Conservation (phyloP, 2,113 vertebrate genomes). For the Columba livia region DNA sequence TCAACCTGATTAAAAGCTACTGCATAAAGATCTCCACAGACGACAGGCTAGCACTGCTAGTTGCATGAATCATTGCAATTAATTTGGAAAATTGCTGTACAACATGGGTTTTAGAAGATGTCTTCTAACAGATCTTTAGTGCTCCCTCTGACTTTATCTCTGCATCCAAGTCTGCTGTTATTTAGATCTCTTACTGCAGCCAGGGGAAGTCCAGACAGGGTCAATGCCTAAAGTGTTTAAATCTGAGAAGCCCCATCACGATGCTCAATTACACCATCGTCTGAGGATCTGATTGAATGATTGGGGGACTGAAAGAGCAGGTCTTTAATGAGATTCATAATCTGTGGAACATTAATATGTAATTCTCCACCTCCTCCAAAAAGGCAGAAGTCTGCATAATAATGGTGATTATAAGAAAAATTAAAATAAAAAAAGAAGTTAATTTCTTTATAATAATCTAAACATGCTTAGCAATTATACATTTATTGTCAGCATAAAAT, state of each 20-base stretch:
- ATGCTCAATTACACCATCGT: not conserved
- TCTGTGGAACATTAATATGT: constrained; percentile 1
- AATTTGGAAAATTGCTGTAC: constrained; percentile 12
- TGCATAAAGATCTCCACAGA: fast-evolving
- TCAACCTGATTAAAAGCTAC: not conserved
- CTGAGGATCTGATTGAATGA: not conserved
- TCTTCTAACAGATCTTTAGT: not conserved
- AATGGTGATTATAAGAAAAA: constrained; percentile 5
- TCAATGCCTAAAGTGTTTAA: not conserved
- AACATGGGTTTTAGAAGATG: not conserved
- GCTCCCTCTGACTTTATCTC: not conserved
- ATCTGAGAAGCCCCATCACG: not conserved
- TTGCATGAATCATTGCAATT: not conserved
- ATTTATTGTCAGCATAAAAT: constrained; percentile 13
- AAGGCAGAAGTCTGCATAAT: not conserved
- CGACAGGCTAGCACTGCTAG: not conserved
- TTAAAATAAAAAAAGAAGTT: not conserved
- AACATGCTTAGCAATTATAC: not conserved
- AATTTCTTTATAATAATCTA: not conserved
- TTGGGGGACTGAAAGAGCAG: not conserved
- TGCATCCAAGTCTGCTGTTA: not conserved
- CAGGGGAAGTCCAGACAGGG: not conserved
- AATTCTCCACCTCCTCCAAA: not conserved
- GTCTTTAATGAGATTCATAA: not conserved
- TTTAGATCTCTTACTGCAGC: not conserved